These are phyloP conservation scores for Drosophila cardini DNA, from an alignment of 1,140 invertebrate species.

Conservation along the genomic window DNA sequence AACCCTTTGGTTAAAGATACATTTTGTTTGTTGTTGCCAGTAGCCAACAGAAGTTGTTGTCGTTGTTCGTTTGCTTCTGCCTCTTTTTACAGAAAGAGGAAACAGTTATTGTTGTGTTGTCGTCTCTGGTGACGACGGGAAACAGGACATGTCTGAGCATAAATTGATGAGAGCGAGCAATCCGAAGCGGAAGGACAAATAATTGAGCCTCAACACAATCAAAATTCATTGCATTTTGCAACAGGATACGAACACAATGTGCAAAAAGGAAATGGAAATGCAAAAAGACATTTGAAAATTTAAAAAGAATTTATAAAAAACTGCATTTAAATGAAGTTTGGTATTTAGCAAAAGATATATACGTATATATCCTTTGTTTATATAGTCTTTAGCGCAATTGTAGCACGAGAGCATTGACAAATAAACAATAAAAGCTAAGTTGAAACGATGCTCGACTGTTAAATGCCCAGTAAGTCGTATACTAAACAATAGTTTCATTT, in stretches of 20 bases:
- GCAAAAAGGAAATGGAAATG: slow-evolving; percentile 19
- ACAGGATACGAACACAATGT: neutral
- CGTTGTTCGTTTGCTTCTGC: slow-evolving; percentile 20
- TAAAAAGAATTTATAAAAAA: neutral
- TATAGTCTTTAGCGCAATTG: slow-evolving; percentile 49
- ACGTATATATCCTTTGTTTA: slow-evolving; percentile 11
- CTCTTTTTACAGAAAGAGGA: slow-evolving; percentile 55
- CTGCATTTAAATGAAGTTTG: neutral
- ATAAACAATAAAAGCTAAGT: slow-evolving; percentile 49
- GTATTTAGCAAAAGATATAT: neutral
- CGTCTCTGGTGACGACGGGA: slow-evolving; percentile 60
- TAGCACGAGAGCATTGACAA: slow-evolving; percentile 56
- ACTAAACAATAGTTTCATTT: too few species aligned
- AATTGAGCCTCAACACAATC: slow-evolving; percentile 47
- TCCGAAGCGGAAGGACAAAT: slow-evolving; percentile 67
- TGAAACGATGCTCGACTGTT: too few species aligned
- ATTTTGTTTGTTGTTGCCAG: slow-evolving; percentile 38
- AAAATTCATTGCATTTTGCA: slow-evolving; percentile 6
- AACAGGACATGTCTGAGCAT: slow-evolving; percentile 79
- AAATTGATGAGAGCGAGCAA: slow-evolving; percentile 70
- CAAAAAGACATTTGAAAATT: slow-evolving; percentile 1
- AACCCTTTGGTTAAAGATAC: slow-evolving; percentile 68
- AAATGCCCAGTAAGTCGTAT: too few species aligned
- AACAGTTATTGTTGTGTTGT: slow-evolving; percentile 69
- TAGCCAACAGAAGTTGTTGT: slow-evolving; percentile 50